A percentile compares a stretch with the other conserved stretches of the same genome.
These are phyloP conservation scores for Coecobrya sp. DNA, from an alignment of 2,888 invertebrate genomes.

Conservation along the genomic window DNA sequence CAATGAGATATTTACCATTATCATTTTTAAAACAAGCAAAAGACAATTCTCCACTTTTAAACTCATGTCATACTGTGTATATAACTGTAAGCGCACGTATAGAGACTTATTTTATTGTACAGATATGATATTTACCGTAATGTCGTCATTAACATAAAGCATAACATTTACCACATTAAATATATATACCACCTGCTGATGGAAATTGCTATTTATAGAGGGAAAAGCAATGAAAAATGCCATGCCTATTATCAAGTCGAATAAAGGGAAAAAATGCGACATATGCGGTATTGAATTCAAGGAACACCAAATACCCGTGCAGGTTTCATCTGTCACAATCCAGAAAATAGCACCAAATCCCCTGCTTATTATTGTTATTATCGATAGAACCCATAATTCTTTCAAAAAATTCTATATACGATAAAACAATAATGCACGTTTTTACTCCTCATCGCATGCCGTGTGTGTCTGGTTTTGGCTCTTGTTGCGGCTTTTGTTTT, in stretches of 20 bases:
- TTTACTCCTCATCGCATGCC: background rate
- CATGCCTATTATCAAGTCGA: background rate
- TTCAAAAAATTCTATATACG: background rate
- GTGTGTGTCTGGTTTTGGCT: too few relatives aligned
- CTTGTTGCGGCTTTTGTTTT: constrained; percentile 43
- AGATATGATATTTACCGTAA: background rate
- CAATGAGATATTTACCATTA: too few relatives aligned
- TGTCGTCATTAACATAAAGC: constrained; percentile 42
- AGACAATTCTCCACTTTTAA: too few relatives aligned
- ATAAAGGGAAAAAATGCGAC: background rate
- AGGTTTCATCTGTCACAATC: constrained; percentile 30
- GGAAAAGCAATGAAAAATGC: background rate
- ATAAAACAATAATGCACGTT: background rate
- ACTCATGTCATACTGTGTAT: too few relatives aligned
- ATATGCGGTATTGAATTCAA: background rate
- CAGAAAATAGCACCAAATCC: constrained; percentile 22
- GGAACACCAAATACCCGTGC: background rate
- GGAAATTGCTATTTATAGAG: constrained; percentile 37
- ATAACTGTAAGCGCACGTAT: too few relatives aligned
- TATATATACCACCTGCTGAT: constrained; percentile 64
- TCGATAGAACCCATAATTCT: constrained; percentile 52
- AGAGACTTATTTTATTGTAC: too few relatives aligned
- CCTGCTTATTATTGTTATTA: constrained; percentile 12
- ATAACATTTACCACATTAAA: constrained; percentile 30
- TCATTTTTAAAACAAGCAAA: too few relatives aligned